These are phyloP conservation scores for Anas platyrhynchos DNA, from an alignment of 2,113 vertebrate species.

Conservation along the genomic window DNA sequence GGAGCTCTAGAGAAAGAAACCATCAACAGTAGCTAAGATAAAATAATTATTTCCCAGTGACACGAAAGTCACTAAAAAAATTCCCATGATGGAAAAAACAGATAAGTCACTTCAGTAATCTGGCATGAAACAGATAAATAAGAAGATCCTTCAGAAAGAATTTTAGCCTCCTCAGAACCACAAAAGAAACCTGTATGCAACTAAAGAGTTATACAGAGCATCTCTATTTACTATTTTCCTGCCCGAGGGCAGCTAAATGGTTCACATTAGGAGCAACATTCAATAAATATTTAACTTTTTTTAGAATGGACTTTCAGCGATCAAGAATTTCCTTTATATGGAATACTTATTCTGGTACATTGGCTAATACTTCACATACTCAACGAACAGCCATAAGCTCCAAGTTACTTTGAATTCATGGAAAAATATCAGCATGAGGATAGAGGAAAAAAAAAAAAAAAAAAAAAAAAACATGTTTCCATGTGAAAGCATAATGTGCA, in stretches of 20 bases:
- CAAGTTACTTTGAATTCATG: background rate
- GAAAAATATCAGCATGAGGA: background rate
- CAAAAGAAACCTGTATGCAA: background rate
- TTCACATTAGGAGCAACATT: background rate
- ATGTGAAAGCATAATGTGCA: background rate
- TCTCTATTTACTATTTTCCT: background rate
- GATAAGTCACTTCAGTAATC: background rate
- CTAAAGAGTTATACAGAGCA: background rate
- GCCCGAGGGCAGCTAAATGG: background rate
- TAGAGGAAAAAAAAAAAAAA: too few species aligned
- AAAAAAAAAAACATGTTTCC: fast-evolving
- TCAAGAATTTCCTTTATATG: slow-evolving; percentile 36
- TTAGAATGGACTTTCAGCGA: background rate
- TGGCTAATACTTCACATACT: background rate
- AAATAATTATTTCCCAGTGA: background rate
- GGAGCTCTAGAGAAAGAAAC: background rate
- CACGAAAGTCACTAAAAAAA: background rate
- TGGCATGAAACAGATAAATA: background rate
- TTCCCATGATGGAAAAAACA: background rate
- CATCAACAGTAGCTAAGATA: background rate
- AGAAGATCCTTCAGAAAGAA: background rate
- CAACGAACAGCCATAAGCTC: background rate
- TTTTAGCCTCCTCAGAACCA: background rate
- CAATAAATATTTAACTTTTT: slow-evolving; percentile 21
- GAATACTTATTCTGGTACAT: background rate